Base-by-base conservation (phyloP, 1,140 invertebrate genomes). In the Diorhabda sublineata region DNA sequence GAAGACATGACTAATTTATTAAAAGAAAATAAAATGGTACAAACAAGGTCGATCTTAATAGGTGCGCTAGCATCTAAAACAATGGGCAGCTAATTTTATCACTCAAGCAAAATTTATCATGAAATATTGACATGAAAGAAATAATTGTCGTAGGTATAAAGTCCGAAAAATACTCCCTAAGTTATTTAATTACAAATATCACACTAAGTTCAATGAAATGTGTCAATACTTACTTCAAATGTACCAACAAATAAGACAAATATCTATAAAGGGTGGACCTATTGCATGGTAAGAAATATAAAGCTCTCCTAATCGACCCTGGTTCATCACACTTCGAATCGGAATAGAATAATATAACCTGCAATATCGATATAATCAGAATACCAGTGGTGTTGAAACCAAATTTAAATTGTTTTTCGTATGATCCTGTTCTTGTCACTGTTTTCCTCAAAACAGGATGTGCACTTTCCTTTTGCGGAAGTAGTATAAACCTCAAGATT, bases 161-260 rank as follows among this genome's bases (percentile, higher is more conserved):
- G 26, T 26, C 26, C 26, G 26, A 26, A 26, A 26, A 26, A 26
- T 26, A 26, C 26, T 26, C 26, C 26, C 26, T 26, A 26, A 26
- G 26, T 26, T 26, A 26, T 26, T 26, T 26, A 26, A 26, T 26
- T 26, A 26, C 26, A 26, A 26, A 26, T 26, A 26, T 26, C 26
- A 26, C 26, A 26, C 26, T 26, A 26, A 26, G 26, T 26, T 26
- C 26, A 26, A 26, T 26, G 26, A 26, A 26, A 26, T 26, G 26
- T 26, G 26, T 64, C 7, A 42, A 45, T 65, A 84, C 88, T 85
- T 80, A 92, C 91, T 94, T 95, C 68, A 94, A 90, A 82, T 98
- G 96, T 42, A 98, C 95, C 78, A 98, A 90, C 92, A 97, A 97
- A 79, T 98, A 99, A 2, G 93, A 92, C 5, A 97, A 64, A 79